These are phyloP conservation scores for Rhombomys opimus DNA, from an alignment of 2,113 vertebrate genomes.

Conservation along the genomic window DNA sequence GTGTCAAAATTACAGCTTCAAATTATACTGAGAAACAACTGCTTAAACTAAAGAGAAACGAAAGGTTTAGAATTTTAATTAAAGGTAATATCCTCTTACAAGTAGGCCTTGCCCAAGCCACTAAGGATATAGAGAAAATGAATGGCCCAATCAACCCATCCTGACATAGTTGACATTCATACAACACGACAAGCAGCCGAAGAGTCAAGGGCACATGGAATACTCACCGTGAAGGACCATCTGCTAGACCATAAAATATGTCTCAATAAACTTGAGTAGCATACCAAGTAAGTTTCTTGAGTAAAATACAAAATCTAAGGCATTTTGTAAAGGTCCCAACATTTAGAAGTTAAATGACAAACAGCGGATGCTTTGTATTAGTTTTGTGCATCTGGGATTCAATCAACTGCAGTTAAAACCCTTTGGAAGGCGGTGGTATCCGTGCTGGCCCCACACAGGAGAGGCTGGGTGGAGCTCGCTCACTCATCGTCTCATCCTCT, in stretches of 20 bases:
- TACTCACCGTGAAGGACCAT: background rate
- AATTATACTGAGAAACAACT: background rate
- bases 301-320: conserved; percentile 40
- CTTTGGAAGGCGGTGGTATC: background rate
- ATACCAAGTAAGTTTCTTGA: background rate
- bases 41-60: conserved; percentile 34
- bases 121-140: conserved; percentile 8
- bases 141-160: background rate
- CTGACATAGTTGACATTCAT: background rate
- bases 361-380: background rate
- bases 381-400: background rate
- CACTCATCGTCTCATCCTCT: background rate
- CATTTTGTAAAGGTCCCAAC: background rate
- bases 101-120: background rate
- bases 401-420: background rate
- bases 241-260: conserved; percentile 31
- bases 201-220: conserved; percentile 26
- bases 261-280: conserved; percentile 46
- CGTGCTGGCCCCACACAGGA: background rate
- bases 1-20: conserved; percentile 27
- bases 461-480: background rate
- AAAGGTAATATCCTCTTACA: background rate
- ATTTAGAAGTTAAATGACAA: conserved; percentile 31
- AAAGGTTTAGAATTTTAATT: conserved; percentile 26
- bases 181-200: background rate